Percentiles rank a stretch among this genome's conserved stretches.
phyloP scores from a whole-genome alignment of 1,140 invertebrate genomes.

The Mya arenaria region DNA sequence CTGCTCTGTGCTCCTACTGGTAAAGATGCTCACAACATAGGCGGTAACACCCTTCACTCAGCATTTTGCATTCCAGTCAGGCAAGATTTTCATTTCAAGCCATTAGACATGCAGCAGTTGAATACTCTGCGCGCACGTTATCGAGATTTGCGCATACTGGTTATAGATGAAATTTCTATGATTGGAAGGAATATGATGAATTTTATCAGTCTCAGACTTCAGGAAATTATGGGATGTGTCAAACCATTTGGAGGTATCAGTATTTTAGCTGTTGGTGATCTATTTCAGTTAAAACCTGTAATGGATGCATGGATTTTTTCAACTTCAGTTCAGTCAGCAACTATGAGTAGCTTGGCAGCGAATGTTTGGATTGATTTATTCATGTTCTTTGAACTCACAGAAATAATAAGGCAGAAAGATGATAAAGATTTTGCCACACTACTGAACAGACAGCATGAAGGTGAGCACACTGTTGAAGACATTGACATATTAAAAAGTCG shows the following conservation, averaged over 20 bases:
- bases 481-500: conserved; percentile 1
- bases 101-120: conserved; percentile 54
- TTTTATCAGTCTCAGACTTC: conserved; percentile 51
- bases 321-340: neutral
- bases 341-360: conserved; percentile 28
- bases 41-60: conserved; percentile 52
- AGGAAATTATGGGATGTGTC: conserved; percentile 48
- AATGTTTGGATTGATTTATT: conserved; percentile 65
- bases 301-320: conserved; percentile 46
- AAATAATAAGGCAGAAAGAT: conserved; percentile 66
- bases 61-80: conserved; percentile 58
- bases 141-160: conserved; percentile 21
- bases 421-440: conserved; percentile 57
- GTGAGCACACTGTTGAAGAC: conserved; percentile 50
- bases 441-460: conserved; percentile 49
- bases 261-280: conserved; percentile 60
- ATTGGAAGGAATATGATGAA: conserved; percentile 50
- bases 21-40: conserved; percentile 62
- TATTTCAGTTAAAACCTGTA: conserved; percentile 59
- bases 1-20: conserved; percentile 61
- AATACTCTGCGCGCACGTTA: conserved; percentile 42
- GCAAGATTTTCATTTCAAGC: conserved; percentile 53
- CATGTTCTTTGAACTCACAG: conserved; percentile 59
- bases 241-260: conserved; percentile 54
- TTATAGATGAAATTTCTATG: conserved; percentile 62